These are phyloP conservation scores for Leptinotarsa peninsularis DNA, from an alignment of 2,888 invertebrate genomes.

Conservation along the genomic window DNA sequence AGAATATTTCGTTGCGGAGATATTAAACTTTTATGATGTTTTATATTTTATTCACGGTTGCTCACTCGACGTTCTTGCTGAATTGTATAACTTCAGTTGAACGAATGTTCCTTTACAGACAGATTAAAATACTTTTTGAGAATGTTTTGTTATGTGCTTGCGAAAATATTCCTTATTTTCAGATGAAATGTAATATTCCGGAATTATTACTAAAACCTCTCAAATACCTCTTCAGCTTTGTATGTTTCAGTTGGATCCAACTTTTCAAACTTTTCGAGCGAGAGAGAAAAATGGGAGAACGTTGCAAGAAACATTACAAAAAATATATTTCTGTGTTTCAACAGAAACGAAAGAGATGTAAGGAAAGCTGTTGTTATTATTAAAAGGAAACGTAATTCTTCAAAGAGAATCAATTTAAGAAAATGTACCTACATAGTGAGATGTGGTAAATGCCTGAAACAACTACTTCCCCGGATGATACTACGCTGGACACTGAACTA, in stretches of 20 bases:
- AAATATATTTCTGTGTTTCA: background rate
- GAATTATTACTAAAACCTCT: slow-evolving; percentile 39
- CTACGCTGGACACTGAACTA: too few species aligned
- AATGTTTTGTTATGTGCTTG: slow-evolving; percentile 43
- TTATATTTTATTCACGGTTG: slow-evolving; percentile 57
- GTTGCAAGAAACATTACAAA: background rate
- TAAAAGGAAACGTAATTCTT: too few species aligned
- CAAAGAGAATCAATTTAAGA: too few species aligned
- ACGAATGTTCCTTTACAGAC: slow-evolving; percentile 55
- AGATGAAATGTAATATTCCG: slow-evolving; percentile 37
- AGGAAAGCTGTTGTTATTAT: too few species aligned
- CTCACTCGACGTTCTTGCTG: slow-evolving; percentile 48
- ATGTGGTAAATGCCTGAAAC: too few species aligned
- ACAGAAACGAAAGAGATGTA: too few species aligned
- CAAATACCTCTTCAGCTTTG: slow-evolving; percentile 27
- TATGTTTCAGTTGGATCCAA: slow-evolving; percentile 1
- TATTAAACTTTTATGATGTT: slow-evolving; percentile 59
- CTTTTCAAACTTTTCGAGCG: background rate
- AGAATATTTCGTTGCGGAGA: slow-evolving; percentile 53
- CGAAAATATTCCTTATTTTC: slow-evolving; percentile 32
- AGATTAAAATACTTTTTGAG: slow-evolving; percentile 56
- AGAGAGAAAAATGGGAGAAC: background rate
- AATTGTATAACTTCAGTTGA: slow-evolving; percentile 57
- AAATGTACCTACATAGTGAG: too few species aligned
- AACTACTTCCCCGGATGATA: too few species aligned